These are phyloP conservation scores for Ectemnius cavifrons DNA, from an alignment of 2,888 invertebrate species.

Conservation along the genomic window DNA sequence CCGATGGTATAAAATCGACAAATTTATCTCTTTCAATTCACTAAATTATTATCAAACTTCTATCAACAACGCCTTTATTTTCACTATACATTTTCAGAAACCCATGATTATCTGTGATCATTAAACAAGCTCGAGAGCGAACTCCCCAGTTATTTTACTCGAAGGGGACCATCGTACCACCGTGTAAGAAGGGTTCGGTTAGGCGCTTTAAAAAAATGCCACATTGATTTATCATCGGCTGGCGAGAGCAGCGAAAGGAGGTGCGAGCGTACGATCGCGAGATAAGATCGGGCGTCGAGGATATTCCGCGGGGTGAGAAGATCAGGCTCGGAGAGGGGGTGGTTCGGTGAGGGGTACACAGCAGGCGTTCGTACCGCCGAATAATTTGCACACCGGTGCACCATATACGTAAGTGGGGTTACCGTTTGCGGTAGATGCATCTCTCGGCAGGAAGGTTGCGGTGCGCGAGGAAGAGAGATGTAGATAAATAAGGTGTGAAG, in stretches of 20 bases:
- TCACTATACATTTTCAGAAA: no score
- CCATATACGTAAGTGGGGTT: constrained; percentile 54
- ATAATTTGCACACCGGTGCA: constrained; percentile 47
- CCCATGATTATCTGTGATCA: no score
- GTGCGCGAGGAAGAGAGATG: constrained; percentile 44
- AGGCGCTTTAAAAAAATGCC: not conserved
- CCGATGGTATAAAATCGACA: no score
- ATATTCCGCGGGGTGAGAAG: constrained; percentile 30
- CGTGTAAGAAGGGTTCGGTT: no score
- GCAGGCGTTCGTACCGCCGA: constrained; percentile 19
- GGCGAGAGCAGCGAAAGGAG: not conserved
- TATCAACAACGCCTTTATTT: no score
- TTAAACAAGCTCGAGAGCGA: no score
- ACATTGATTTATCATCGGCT: constrained; percentile 2
- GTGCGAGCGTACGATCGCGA: not conserved
- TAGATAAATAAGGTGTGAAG: constrained; percentile 67
- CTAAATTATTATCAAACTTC: no score
- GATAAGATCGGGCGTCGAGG: constrained; percentile 11
- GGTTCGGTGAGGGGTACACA: constrained; percentile 29
- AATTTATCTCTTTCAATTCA: no score
- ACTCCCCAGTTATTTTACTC: no score
- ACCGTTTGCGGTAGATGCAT: constrained; percentile 25
- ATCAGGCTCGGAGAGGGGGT: constrained; percentile 30
- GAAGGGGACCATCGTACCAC: no score
- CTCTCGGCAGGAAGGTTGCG: constrained; percentile 8